Evolutionary conservation across 2,797 vertebrate genomes (phyloP), one percentile per base, ranked within the genome.

Genomic region (Oreochromis grahami): DNA sequence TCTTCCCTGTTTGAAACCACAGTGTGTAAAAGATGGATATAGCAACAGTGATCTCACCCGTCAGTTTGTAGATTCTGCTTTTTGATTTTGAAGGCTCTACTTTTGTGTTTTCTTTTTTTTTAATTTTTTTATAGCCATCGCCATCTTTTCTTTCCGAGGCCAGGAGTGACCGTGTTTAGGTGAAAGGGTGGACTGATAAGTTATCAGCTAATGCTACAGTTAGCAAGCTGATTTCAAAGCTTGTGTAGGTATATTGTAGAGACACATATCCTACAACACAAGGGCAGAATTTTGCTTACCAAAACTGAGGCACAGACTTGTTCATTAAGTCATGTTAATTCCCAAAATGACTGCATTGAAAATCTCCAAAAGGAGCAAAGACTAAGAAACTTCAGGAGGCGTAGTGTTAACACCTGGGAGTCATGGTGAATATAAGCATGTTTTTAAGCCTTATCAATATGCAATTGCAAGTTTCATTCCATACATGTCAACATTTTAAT

Each of bases 171-270:
- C 2, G 9, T 72, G 43, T 48, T 72, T 48, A 72, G 68, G 24
- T 48, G 68, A 72, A 72, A 70, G 41, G 41, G 21, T 29, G 21
- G 41, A 72, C 14, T 32, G 68, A 72, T 74, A 50, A 48, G 43
- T 74, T 13, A 74, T 74, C 43, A 74, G 43, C 43, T 74, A 74
- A 50, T 74, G 43, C 68, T 50, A 9, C 45, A 48, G 24, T 72
- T 72, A 48, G 24, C 43, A 72, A 32, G 24, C 17, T 32, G 24
- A 48, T 74, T 74, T 74, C 15, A 74, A 48, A 45, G 68, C n/a
- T 26, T 32, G 43, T 74, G 45, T 32, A 19, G 68, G 24, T 72
- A 29, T 24, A 45, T 72, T 48, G 68, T 24, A 5, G 14, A 72
- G 41, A 29, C 41, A 1, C 65, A 48, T 1, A n/a, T 60, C 58